Base-by-base conservation (phyloP, 1,140 invertebrate genomes). In the Gonatopus flavifemur region DNA sequence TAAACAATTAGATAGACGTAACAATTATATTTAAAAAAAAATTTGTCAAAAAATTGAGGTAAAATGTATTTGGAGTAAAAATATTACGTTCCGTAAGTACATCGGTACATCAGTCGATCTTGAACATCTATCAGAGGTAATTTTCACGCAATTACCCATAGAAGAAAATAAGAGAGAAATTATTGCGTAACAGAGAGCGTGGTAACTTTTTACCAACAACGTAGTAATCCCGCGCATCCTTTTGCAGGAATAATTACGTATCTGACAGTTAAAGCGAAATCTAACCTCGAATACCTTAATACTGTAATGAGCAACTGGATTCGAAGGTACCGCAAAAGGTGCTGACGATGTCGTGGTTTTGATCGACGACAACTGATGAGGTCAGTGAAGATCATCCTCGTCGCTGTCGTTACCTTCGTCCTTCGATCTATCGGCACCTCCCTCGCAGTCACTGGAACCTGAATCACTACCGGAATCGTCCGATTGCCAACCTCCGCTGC, bases 231-330 rank as follows among this genome's bases (percentile, higher is more conserved):
- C 57, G 69, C 66, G 45, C 67, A 72, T 64, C 62, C 64, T 68
- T 59, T 73, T 62, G 64, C 67, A 57, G 70, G 68, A 69, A 69
- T 71, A 72, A 64, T 75, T 75, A 78, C 72, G 72, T 76, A 77
- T 78, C 62, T 76, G 74, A 77, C 74, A 77, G 66, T 76, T 71
- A 77, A 78, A 78, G 76, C 76, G 69, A 74, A 74, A 76, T 74
- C 72, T 77, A 78, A 66, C 71, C 70, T 72, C 74, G 69, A 76
- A 77, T 77, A 72, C 72, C 76, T 78, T 78, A 78, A 78, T 78
- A 78, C 76, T 78, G 76, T 76, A 78, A 70, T 71, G 73, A 76
- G 74, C 72, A 74, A 74, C 66, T 77, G 71, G 70, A 61, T 72
- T 67, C 65, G 72, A 75, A 77, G 74, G 72, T 77, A 74, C 72